Conservation (phyloP, 1,140 invertebrate species). For the Drosophila pallidifrons region DNA sequence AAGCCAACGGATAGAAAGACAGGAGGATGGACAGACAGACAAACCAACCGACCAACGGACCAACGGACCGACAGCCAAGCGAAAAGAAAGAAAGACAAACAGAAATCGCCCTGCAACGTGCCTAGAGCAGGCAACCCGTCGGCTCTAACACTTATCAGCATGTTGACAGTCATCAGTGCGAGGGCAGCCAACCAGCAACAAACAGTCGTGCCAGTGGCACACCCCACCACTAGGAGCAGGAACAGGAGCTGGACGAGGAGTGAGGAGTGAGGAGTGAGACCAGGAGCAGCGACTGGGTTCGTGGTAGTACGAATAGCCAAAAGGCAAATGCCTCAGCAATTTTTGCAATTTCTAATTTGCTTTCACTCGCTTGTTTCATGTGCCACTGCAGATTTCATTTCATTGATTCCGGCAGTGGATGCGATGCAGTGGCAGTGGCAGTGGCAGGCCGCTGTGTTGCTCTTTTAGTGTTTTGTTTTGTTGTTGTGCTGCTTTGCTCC, state of each 20-base stretch:
- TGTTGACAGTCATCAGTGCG: slow-evolving; percentile 58
- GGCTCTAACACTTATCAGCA: slow-evolving; percentile 60
- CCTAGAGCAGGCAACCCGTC: slow-evolving; percentile 14
- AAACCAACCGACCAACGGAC: neutral
- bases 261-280: neutral
- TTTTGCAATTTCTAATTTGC: slow-evolving; percentile 55
- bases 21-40: neutral
- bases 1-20: neutral
- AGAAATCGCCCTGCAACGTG: slow-evolving; percentile 17
- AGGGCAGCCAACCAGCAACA: slow-evolving; percentile 22
- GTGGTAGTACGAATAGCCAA: neutral
- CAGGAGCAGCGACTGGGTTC: slow-evolving; percentile 16
- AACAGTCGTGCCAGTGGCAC: slow-evolving; percentile 8
- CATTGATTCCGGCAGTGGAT: slow-evolving; percentile 28
- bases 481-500: slow-evolving; percentile 16
- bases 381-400: slow-evolving; percentile 41
- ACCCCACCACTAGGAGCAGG: slow-evolving; percentile 10
- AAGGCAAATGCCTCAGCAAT: slow-evolving; percentile 19
- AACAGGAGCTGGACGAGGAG: neutral
- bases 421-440: neutral
- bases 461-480: neutral
- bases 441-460: slow-evolving; percentile 15
- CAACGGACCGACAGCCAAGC: neutral
- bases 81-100: slow-evolving; percentile 4
- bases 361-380: slow-evolving; percentile 45